Conservation (phyloP, 2,888 invertebrate genomes). For the Himalopsyche kuldschensis region DNA sequence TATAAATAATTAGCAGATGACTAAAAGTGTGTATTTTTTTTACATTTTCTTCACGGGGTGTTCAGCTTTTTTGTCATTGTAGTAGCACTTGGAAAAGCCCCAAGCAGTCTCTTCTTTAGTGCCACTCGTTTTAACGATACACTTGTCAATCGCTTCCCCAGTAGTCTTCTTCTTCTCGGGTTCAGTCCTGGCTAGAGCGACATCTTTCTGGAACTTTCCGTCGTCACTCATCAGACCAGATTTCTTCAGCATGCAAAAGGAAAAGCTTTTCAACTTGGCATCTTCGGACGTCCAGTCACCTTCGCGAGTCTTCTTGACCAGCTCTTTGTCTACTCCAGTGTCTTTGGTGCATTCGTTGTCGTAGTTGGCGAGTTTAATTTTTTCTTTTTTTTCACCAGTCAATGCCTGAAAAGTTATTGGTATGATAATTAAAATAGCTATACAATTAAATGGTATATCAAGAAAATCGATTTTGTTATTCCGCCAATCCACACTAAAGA, state of each 20-base stretch:
- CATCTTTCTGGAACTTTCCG: conserved; percentile 58
- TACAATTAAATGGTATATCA: too few species aligned
- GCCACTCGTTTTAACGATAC: conserved; percentile 54
- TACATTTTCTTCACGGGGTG: conserved; percentile 44
- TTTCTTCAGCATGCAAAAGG: conserved; percentile 55
- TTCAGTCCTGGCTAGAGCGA: conserved; percentile 54
- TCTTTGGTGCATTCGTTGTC: conserved; percentile 48
- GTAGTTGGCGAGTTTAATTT: conserved; percentile 55
- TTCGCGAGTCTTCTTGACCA: conserved; percentile 53
- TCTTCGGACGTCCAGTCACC: conserved; percentile 55
- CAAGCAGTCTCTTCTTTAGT: conserved; percentile 56
- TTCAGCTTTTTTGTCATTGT: conserved; percentile 57
- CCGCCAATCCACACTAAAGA: not conserved
- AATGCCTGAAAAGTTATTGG: conserved; percentile 42
- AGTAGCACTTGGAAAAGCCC: conserved; percentile 59
- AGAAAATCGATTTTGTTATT: too few species aligned
- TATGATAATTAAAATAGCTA: too few species aligned
- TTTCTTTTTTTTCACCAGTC: conserved; percentile 56
- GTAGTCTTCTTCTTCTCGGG: conserved; percentile 54
- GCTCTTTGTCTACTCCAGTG: conserved; percentile 50
- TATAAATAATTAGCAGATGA: not conserved
- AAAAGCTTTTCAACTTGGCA: conserved; percentile 51
- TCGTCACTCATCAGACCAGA: conserved; percentile 58
- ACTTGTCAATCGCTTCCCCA: conserved; percentile 54
- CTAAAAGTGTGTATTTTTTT: not conserved